phyloP scores from a whole-genome alignment of 2,797 vertebrate species.

The Eutrigla gurnardus region DNA sequence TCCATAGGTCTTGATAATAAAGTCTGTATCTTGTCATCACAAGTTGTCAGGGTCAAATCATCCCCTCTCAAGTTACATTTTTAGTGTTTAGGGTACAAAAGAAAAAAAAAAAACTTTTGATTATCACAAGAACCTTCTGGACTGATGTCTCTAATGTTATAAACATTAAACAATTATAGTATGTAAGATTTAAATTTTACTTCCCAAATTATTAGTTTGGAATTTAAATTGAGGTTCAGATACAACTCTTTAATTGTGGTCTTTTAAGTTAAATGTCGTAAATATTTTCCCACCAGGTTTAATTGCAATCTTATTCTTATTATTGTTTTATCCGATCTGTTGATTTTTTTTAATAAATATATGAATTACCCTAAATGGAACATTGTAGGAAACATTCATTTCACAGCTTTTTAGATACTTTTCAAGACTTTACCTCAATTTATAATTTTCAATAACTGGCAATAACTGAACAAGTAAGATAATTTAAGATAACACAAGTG shows the following conservation, averaged over 20 bases:
- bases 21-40: neutral
- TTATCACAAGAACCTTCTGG: neutral
- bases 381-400: slow-evolving; percentile 1
- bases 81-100: neutral
- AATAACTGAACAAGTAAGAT: neutral
- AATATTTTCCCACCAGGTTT: neutral
- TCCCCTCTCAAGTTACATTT: neutral
- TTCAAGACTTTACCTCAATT: neutral
- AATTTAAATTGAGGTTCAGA: neutral
- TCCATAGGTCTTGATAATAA: neutral
- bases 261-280: neutral
- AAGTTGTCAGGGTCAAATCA: neutral
- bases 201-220: neutral
- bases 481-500: neutral
- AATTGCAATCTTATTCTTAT: neutral
- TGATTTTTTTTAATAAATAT: slow-evolving; percentile 9
- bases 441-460: neutral
- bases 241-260: neutral
- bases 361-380: neutral
- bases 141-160: neutral
- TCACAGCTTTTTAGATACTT: neutral
- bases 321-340: neutral
- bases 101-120: neutral
- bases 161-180: neutral
- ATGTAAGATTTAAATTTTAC: neutral